phyloP scores from a whole-genome alignment of 2,113 vertebrate genomes.

The Megaceryle maxima region DNA sequence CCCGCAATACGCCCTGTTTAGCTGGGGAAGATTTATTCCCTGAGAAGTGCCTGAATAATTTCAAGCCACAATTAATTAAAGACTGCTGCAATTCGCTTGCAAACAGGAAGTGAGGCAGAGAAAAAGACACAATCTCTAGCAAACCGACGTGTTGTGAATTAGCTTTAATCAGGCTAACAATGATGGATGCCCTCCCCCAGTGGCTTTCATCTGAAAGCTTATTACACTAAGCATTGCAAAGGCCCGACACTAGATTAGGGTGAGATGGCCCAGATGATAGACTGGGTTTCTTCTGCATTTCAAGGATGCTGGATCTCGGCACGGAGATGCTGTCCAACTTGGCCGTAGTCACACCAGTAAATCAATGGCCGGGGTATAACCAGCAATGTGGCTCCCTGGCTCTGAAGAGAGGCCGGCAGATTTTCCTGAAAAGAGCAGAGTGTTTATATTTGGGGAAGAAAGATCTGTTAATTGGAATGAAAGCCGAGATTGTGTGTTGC shows the following conservation, averaged over 20 bases:
- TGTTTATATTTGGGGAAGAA: conserved; percentile 47
- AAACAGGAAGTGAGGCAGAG: conserved; percentile 18
- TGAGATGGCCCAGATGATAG: conserved; percentile 60
- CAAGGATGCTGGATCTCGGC: conserved; percentile 26
- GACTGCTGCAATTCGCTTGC: conserved; percentile 25
- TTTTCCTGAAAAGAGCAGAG: conserved; percentile 62
- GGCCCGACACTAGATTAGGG: background rate
- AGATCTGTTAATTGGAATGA: background rate
- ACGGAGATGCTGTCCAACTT: background rate
- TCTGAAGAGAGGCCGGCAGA: conserved; percentile 42
- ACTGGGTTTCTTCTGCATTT: conserved; percentile 11
- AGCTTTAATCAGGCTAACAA: conserved; percentile 3
- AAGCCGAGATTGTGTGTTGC: background rate
- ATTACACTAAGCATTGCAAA: background rate
- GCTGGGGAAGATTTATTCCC: conserved; percentile 24
- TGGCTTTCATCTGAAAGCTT: conserved; percentile 20
- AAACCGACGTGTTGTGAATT: conserved; percentile 32
- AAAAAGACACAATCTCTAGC: background rate
- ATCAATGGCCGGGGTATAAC: conserved; percentile 44
- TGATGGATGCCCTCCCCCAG: conserved; percentile 47
- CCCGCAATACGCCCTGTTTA: background rate
- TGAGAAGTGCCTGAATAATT: conserved; percentile 41
- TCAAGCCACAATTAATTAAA: conserved; percentile 58
- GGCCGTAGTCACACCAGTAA: conserved; percentile 47
- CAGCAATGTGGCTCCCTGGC: conserved; percentile 28